Conservation (phyloP, 2,888 invertebrate genomes). For the Uloborus plumipes region DNA sequence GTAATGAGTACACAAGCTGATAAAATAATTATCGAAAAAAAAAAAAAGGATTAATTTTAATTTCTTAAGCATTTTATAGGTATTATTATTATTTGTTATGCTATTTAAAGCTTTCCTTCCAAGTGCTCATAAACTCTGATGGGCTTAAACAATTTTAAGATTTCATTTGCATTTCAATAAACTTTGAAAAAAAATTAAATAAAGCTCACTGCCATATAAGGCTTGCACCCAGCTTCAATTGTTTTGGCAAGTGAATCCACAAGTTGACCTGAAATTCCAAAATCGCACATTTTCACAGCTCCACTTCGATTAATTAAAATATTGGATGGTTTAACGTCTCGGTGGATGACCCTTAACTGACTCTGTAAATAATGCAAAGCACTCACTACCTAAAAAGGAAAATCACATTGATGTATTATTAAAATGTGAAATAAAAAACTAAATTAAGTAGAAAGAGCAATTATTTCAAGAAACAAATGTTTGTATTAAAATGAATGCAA, state of each 20-base stretch:
- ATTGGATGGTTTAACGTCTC: conserved; percentile 98
- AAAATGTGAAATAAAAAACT: neutral
- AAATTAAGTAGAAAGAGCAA: neutral
- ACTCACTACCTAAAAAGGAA: conserved; percentile 62
- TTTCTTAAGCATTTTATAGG: too few relatives aligned
- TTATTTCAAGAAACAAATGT: neutral
- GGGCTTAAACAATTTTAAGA: too few relatives aligned
- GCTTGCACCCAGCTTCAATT: conserved; percentile 97
- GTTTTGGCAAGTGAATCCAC: conserved; percentile 98
- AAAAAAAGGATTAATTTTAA: too few relatives aligned
- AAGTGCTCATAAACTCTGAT: too few relatives aligned
- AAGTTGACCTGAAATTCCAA: conserved; percentile 98
- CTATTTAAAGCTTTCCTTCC: too few relatives aligned
- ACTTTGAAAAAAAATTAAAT: neutral
- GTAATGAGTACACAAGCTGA: too few relatives aligned
- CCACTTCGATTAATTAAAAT: conserved; percentile 94
- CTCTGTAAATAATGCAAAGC: conserved; percentile 66
- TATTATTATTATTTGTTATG: too few relatives aligned
- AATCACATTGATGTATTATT: too few relatives aligned
- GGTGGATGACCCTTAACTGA: conserved; percentile 66
- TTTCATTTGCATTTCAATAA: too few relatives aligned
- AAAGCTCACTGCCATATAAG: conserved; percentile 88
- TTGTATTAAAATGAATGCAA: neutral
- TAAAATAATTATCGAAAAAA: too few relatives aligned
- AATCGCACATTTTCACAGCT: conserved; percentile 98